Percentiles rank a stretch among this genome's conserved stretches.
phyloP scores from a whole-genome alignment of 2,888 invertebrate genomes.

The Petrolisthes cinctipes region DNA sequence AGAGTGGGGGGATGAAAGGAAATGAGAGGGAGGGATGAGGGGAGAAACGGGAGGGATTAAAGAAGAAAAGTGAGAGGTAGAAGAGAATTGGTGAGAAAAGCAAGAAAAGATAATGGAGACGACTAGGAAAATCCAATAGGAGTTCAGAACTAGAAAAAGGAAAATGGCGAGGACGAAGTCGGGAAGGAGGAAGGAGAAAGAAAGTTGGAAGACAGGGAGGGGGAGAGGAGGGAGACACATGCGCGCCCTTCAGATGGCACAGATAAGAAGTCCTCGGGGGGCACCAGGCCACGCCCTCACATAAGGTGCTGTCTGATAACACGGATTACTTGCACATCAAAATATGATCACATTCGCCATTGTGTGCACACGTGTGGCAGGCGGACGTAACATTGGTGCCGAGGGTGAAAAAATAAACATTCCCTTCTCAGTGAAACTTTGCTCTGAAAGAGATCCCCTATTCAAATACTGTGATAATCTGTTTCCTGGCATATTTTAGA shows the following conservation, averaged over 20 bases:
- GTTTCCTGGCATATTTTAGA: too few relatives aligned
- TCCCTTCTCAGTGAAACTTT: too few relatives aligned
- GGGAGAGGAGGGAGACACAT: constrained; percentile 30
- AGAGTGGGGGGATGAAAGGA: constrained; percentile 16
- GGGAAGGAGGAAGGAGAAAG: neutral
- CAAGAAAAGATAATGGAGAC: too few relatives aligned
- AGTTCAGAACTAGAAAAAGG: too few relatives aligned
- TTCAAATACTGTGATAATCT: too few relatives aligned
- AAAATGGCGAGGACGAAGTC: neutral
- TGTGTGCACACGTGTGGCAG: neutral
- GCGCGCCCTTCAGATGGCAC: constrained; percentile 44
- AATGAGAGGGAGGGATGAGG: constrained; percentile 5
- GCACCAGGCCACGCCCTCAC: constrained; percentile 27
- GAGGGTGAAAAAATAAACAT: neutral
- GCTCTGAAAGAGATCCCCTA: too few relatives aligned
- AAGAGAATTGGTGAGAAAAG: too few relatives aligned
- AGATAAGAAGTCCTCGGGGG: constrained; percentile 37
- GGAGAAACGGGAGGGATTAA: neutral
- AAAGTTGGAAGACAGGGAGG: neutral
- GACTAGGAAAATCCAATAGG: too few relatives aligned
- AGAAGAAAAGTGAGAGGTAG: neutral
- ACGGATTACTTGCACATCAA: constrained; percentile 40
- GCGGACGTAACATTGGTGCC: neutral
- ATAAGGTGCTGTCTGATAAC: constrained; percentile 31
- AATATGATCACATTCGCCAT: constrained; percentile 19